phyloP scores from a whole-genome alignment of 1,140 invertebrate genomes.

The Heliconius congener region DNA sequence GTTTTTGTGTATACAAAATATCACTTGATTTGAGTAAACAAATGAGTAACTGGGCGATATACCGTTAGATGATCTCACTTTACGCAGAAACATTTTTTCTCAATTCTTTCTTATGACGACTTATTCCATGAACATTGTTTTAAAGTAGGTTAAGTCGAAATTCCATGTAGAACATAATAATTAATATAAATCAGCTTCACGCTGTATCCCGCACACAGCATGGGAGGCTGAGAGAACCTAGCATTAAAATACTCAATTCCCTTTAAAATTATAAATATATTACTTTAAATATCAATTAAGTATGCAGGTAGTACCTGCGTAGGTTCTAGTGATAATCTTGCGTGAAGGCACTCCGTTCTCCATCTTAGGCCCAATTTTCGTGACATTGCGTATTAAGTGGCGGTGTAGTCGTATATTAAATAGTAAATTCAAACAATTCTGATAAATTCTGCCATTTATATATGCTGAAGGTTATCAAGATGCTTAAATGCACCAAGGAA shows the following conservation, averaged over 20 bases:
- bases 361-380: too few species aligned
- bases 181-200: not conserved
- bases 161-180: not conserved
- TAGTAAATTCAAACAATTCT: not conserved
- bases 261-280: not conserved
- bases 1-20: not conserved
- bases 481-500: not conserved
- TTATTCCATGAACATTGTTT: not conserved
- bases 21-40: too few species aligned
- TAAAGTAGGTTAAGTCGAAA: not conserved
- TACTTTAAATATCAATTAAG: too few species aligned
- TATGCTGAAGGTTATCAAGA: not conserved
- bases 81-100: not conserved
- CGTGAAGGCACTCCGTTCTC: too few species aligned
- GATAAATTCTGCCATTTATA: not conserved
- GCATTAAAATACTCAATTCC: not conserved
- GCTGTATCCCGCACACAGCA: not conserved
- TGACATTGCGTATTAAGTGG: too few species aligned
- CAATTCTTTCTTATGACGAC: not conserved
- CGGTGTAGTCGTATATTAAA: not conserved
- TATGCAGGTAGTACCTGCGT: too few species aligned
- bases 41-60: constrained; percentile 11
- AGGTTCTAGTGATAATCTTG: too few species aligned
- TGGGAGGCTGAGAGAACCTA: not conserved
- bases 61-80: constrained; percentile 32